Evolutionary conservation across 2,888 invertebrate genomes (phyloP).

Genomic region (Prostheceraeus crozeri): DNA sequence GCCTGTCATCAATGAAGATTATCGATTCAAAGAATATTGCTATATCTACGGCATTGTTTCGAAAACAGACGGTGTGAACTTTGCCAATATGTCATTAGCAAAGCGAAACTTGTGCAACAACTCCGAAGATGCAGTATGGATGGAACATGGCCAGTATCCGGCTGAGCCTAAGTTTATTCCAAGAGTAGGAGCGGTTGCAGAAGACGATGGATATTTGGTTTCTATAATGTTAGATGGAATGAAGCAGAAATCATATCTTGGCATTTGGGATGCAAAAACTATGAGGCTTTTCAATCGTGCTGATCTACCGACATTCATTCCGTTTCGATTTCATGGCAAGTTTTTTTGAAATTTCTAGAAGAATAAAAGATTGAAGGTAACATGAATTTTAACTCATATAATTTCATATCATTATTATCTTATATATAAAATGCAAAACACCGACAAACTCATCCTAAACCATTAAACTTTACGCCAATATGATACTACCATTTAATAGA

Average conservation of each 20-base stretch:
- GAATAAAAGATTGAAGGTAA: too few species aligned
- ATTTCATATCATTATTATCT: too few species aligned
- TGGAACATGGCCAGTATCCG: conserved; percentile 44
- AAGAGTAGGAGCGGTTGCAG: conserved; percentile 42
- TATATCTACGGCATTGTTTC: conserved; percentile 48
- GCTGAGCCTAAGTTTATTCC: conserved; percentile 50
- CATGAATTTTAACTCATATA: too few species aligned
- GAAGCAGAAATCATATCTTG: conserved; percentile 44
- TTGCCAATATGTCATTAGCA: conserved; percentile 46
- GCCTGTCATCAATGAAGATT: conserved; percentile 49
- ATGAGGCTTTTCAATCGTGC: conserved; percentile 45
- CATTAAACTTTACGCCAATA: too few species aligned
- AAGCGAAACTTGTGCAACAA: conserved; percentile 48
- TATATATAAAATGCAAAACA: too few species aligned
- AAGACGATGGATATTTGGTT: conserved; percentile 51
- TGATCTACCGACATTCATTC: conserved; percentile 46
- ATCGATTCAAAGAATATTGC: conserved; percentile 46
- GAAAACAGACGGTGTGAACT: conserved; percentile 44
- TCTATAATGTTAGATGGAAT: conserved; percentile 47
- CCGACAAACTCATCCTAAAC: too few species aligned
- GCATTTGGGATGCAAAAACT: conserved; percentile 46
- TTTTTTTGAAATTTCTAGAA: too few species aligned
- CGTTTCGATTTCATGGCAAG: conserved; percentile 49
- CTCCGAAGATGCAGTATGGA: conserved; percentile 41
- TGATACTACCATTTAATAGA: too few species aligned